Percentiles rank a stretch among this genome's conserved stretches.
phyloP scores from a whole-genome alignment of 2,888 invertebrate species.

The Adineta ricciae region DNA sequence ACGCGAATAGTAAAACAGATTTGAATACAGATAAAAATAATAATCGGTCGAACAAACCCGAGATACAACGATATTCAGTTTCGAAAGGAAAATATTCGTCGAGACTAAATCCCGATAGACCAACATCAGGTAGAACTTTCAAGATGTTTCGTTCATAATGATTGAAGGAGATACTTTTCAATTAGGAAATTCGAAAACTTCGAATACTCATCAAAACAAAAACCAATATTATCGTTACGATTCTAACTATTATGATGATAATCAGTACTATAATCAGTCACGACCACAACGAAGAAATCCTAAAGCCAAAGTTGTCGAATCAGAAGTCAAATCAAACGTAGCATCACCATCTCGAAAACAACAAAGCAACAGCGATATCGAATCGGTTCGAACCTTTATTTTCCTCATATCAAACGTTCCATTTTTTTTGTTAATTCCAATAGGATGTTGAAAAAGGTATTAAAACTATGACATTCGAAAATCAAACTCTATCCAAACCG shows the following conservation, averaged over 20 bases:
- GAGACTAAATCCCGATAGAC: neutral
- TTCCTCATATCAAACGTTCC: neutral
- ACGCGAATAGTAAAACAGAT: neutral
- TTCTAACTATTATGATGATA: neutral
- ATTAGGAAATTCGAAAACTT: neutral
- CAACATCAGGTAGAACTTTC: neutral
- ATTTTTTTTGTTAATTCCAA: neutral
- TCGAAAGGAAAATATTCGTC: slow-evolving; percentile 17
- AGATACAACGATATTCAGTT: neutral
- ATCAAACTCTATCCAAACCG: neutral
- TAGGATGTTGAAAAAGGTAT: neutral
- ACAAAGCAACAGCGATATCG: neutral
- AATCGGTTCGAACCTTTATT: neutral
- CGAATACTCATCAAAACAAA: neutral
- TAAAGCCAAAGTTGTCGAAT: neutral
- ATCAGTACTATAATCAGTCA: neutral
- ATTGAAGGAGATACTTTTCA: neutral
- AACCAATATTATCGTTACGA: neutral
- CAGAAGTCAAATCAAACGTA: neutral
- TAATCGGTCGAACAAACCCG: neutral
- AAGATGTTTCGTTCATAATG: neutral
- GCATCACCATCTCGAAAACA: neutral
- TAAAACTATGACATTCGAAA: slow-evolving; percentile 16
- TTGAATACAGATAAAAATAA: neutral
- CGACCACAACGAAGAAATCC: neutral